phyloP scores from a whole-genome alignment of 1,140 invertebrate species.

The Tetranychus urticae region DNA sequence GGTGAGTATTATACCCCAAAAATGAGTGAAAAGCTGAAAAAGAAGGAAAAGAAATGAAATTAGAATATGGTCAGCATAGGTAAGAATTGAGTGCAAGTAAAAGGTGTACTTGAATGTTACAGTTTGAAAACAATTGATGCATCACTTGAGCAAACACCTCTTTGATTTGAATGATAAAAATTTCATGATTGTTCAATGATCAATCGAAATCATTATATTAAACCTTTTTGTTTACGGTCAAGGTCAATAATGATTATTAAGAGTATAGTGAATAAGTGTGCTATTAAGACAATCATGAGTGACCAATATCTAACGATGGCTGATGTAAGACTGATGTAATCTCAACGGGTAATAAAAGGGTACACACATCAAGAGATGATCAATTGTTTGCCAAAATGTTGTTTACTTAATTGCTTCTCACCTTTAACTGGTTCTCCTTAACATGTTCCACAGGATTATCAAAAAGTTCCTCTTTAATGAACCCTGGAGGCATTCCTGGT shows the following conservation, averaged over 20 bases:
- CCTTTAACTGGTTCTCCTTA: conserved; percentile 4
- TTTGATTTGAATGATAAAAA: not conserved
- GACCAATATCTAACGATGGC: no score
- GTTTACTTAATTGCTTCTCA: not conserved
- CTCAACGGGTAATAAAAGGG: no score
- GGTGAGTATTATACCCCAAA: conserved; percentile 2
- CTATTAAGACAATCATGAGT: not conserved
- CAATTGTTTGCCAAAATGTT: no score
- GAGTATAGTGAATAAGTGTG: not conserved
- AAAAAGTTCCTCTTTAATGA: conserved; percentile 8
- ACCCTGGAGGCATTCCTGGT: conserved; percentile 2
- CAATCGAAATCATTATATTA: not conserved
- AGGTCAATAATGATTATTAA: not conserved
- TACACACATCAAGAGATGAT: no score
- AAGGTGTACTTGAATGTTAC: no score
- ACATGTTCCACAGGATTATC: conserved; percentile 4
- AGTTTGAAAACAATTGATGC: no score
- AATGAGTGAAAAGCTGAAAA: conserved; percentile 1
- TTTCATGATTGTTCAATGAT: not conserved
- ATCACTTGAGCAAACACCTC: not conserved
- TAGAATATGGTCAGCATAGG: no score
- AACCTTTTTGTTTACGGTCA: not conserved
- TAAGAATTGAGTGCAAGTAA: no score
- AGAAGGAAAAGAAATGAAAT: not conserved
- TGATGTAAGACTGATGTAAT: no score